Percentiles rank a stretch among this genome's conserved stretches.
Evolutionary conservation across 1,140 invertebrate genomes (phyloP).

Genomic region (Asbolus verrucosus): DNA sequence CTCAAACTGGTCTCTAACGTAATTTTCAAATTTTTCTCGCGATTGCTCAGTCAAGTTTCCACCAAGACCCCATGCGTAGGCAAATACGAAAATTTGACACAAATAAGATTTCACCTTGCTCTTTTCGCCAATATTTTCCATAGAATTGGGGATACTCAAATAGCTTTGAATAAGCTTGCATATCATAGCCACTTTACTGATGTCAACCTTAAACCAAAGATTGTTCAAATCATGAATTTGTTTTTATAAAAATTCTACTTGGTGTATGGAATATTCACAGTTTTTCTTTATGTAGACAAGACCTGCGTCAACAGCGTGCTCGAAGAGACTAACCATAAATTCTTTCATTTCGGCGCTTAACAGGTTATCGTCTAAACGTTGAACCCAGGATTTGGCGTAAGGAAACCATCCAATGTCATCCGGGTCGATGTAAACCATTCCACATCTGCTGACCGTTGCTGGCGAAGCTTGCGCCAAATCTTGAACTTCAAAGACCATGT

Average conservation of each 20-base stretch:
- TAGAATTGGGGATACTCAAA: slow-evolving; percentile 65
- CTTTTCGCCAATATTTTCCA: slow-evolving; percentile 69
- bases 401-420: slow-evolving; percentile 84
- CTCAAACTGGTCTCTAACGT: slow-evolving; percentile 77
- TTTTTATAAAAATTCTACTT: slow-evolving; percentile 49
- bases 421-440: slow-evolving; percentile 94
- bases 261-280: slow-evolving; percentile 74
- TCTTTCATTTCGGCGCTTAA: slow-evolving; percentile 69
- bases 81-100: slow-evolving; percentile 79
- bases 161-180: slow-evolving; percentile 80
- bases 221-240: neutral
- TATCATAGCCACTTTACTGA: slow-evolving; percentile 81
- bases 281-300: slow-evolving; percentile 75
- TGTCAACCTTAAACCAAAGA: slow-evolving; percentile 75
- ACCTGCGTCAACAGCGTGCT: slow-evolving; percentile 73
- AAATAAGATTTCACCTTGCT: slow-evolving; percentile 73
- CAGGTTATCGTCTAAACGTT: slow-evolving; percentile 68
- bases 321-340: slow-evolving; percentile 73
- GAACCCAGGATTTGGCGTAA: slow-evolving; percentile 84
- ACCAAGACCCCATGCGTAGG: slow-evolving; percentile 84
- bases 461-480: slow-evolving; percentile 89
- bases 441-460: slow-evolving; percentile 86
- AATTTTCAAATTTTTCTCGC: slow-evolving; percentile 77
- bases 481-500: slow-evolving; percentile 91
- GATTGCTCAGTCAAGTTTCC: slow-evolving; percentile 81